A percentile compares a stretch with the other conserved stretches of the same genome.
Evolutionary conservation across 2,888 invertebrate genomes (phyloP).

Genomic region (Parascotia fuliginaria): DNA sequence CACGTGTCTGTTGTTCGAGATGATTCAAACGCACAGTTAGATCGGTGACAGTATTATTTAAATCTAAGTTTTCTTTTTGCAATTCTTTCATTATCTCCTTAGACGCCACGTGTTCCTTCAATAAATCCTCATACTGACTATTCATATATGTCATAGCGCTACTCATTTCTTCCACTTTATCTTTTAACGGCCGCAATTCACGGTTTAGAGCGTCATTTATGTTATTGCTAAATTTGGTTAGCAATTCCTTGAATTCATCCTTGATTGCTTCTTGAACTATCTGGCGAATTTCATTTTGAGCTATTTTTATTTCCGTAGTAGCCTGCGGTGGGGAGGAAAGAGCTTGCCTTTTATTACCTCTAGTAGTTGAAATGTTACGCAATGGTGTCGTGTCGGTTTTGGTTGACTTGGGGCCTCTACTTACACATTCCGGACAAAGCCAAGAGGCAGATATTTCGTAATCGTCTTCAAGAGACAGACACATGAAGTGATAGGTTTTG

Average conservation of each 20-base stretch:
- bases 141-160: not conserved
- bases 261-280: constrained; percentile 7
- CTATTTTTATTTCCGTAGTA: not conserved
- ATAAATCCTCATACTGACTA: not conserved
- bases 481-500: no score
- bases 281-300: not conserved
- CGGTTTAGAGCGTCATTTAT: not conserved
- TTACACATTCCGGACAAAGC: no score
- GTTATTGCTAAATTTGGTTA: not conserved
- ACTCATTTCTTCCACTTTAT: not conserved
- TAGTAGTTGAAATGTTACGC: not conserved
- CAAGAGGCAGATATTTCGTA: no score
- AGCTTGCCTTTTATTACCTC: not conserved
- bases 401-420: no score
- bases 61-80: not conserved
- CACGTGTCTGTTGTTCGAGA: not conserved
- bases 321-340: constrained; percentile 2
- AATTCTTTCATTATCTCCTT: not conserved
- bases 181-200: not conserved
- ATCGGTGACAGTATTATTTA: not conserved
- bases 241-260: constrained; percentile 18
- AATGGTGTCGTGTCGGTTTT: no score
- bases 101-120: not conserved
- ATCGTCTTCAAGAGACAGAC: no score
- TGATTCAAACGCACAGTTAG: not conserved